Base-by-base conservation (phyloP, 2,797 vertebrate species). In the Otolemur crassicaudatus region DNA sequence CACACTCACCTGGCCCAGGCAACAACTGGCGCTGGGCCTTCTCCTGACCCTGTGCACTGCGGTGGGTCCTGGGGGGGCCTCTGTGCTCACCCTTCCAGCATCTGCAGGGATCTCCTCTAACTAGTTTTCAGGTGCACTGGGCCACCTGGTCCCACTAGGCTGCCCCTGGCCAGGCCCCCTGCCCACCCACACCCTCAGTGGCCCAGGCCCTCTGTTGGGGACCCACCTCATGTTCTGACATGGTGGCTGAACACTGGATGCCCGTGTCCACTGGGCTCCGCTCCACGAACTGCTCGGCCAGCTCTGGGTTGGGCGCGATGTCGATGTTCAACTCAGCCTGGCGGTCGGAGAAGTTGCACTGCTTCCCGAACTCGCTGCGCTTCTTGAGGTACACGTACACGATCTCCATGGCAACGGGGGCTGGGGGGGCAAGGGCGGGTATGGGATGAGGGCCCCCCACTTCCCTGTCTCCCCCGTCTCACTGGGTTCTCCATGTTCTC, bases 211-310 rank as follows among this genome's bases (percentile, higher is more conserved):
- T 3, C 3, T 11, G 27, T 46, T 22, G 2, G 80, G 63, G 5
- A 56, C 87, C 72, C 92, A 99, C 99, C 99, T 99, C 99, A 0
- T 99, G 99, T 87, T 99, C 98, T 0, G 99, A 99, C 99, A 99
- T 99, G 65, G 99, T 98, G 19, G 97, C 53, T 19, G 98, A 93
- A 93, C 98, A 99, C 97, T 99, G 99, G 19, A 98, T 60, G 0
- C 81, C 95, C 0, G 87, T 98, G 95, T 99, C 99, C 92, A 99
- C 99, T 0, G 98, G 99, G 95, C 98, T 98, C 79, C 98, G 98
- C 40, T 98, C 98, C 79, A 99, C 79, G 69, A 99, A 99, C 94
- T 95, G 87, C 0, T 53, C 65, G 0, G 98, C 98, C 95, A 99
- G 98, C 53, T 97, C 90, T 0, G 99, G 99, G 69, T 99, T 99